Percentiles rank a stretch among this genome's conserved stretches.
These are phyloP conservation scores for Polyploca ridens DNA, from an alignment of 2,888 invertebrate genomes.

Conservation along the genomic window DNA sequence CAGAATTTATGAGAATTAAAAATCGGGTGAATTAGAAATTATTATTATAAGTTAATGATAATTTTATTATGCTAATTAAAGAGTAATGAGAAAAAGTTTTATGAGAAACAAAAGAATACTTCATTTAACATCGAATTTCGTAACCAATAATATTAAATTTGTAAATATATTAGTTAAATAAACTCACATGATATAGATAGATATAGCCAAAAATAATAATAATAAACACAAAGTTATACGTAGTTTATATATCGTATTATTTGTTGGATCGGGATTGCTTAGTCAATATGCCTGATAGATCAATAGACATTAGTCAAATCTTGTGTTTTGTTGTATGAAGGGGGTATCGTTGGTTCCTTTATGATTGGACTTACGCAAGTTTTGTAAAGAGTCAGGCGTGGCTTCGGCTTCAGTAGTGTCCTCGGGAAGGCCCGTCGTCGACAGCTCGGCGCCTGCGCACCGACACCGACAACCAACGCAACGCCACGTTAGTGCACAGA, in stretches of 20 bases:
- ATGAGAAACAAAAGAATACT: background rate
- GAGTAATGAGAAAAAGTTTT: too few species aligned
- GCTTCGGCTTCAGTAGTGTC: constrained; percentile 42
- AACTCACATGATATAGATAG: background rate
- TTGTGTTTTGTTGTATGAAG: constrained; percentile 7
- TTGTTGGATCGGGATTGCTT: background rate
- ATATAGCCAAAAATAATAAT: background rate
- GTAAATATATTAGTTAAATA: background rate
- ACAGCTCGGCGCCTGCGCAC: constrained; percentile 53
- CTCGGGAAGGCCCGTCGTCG: constrained; percentile 56
- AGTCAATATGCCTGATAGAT: background rate
- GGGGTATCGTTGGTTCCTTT: constrained; percentile 9
- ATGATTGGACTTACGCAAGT: constrained; percentile 53
- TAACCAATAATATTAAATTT: background rate
- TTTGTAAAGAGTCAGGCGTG: constrained; percentile 49
- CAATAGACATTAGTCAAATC: background rate
- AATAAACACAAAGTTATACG: background rate
- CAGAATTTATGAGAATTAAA: too few species aligned
- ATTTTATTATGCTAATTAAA: too few species aligned
- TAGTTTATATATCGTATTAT: background rate
- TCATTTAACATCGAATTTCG: too few species aligned
- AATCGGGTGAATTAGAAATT: too few species aligned
- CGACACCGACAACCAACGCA: constrained; percentile 52
- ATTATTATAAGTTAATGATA: too few species aligned
- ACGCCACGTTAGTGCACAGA: constrained; percentile 66